These are phyloP conservation scores for Caenorhabditis macrosperma DNA, from an alignment of 2,888 invertebrate species.

Conservation along the genomic window DNA sequence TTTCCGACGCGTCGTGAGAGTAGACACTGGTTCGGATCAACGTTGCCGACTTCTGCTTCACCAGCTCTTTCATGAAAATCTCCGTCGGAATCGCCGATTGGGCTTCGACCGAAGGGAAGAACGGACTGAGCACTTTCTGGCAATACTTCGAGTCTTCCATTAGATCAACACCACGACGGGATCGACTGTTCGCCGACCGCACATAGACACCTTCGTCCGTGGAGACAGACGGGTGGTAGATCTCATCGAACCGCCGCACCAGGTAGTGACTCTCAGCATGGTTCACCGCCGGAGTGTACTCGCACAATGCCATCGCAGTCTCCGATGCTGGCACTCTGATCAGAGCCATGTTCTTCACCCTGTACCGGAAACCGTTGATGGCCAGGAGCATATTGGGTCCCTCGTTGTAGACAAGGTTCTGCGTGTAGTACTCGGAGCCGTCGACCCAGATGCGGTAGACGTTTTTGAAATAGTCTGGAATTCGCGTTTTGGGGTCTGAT, in stretches of 20 bases:
- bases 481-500: no score
- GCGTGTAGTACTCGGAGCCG: not conserved
- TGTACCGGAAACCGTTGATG: not conserved
- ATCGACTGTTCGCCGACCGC: not conserved
- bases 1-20: not conserved
- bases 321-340: not conserved
- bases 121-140: not conserved
- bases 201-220: not conserved
- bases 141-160: constrained; percentile 5
- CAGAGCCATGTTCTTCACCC: not conserved
- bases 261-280: constrained; percentile 5
- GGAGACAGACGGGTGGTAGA: constrained; percentile 9
- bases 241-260: constrained; percentile 10
- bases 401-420: not conserved
- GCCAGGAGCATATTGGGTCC: constrained; percentile 8
- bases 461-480: constrained; percentile 13
- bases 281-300: constrained; percentile 14
- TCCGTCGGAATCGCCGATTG: constrained; percentile 3
- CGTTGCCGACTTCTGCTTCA: not conserved
- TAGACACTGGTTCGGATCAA: constrained; percentile 5
- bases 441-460: constrained; percentile 1
- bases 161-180: not conserved
- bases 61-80: not conserved
- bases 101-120: not conserved
- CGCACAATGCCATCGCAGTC: constrained; percentile 20